Evolutionary conservation across 2,888 invertebrate species (phyloP), one percentile per base, ranked within the genome.

Genomic region (Agrotis ipsilon): DNA sequence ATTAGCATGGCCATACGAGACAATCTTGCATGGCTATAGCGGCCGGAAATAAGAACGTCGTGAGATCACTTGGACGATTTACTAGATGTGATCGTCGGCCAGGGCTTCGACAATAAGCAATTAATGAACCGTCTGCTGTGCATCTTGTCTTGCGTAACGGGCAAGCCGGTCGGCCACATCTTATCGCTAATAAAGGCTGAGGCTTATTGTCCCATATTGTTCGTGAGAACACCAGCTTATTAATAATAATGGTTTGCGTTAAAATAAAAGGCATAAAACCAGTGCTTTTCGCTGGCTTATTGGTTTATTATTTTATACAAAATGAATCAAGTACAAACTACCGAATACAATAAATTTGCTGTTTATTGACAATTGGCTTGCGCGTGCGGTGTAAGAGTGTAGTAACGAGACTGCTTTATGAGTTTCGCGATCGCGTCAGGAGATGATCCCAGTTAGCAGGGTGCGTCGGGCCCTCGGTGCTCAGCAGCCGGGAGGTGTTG

Each of bases 91-190:
- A 92, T 90, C 89, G 72, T 82, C 82, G 88, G 84, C 84, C 83
- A 86, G 85, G 84, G 87, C 90, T 90, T 87, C 90, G 90, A 94
- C 93, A 94, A 94, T 94, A 91, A 90, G 87, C 91, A 92, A 94
- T 94, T 94, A 94, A 94, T 92, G 92, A 92, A 90, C 87, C 87
- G 88, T 91, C 88, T 84, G 46, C 60, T 70, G 65, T 68, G 54
- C 74, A 84, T 86, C 89, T 90, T 87, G 90, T 91, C 89, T 92
- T 89, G 91, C 91, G 90, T 92, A 92, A 92, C 92, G 88, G 90
- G 90, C 85, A 79, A 83, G 81, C 83, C 82, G 87, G 87, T 90
- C 39, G 39, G 89, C 88, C 87, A 89, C 89, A 89, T 90, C 89
- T 93, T 92, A 92, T 92, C 91, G 89, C 91, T 92, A 92, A 94